Conservation (phyloP, 2,113 vertebrate genomes). For the Zosterops pallidus region DNA sequence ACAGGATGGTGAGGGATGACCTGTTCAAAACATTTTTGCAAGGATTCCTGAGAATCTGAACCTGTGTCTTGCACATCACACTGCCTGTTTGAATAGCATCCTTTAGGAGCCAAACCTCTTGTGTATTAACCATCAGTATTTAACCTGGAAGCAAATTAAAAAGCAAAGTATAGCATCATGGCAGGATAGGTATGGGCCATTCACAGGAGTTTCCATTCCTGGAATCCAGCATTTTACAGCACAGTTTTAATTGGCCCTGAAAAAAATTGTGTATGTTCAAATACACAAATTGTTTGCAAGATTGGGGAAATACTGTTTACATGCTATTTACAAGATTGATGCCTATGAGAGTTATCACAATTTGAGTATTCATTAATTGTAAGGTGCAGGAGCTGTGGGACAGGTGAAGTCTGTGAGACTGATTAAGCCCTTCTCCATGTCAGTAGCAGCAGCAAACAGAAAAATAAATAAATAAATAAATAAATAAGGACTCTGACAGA, state of each 20-base stretch:
- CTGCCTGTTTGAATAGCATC: background rate
- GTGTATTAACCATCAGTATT: background rate
- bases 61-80: background rate
- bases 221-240: background rate
- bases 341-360: background rate
- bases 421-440: background rate
- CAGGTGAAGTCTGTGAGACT: background rate
- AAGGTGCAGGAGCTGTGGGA: background rate
- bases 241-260: background rate
- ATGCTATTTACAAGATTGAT: background rate
- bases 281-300: background rate
- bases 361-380: background rate
- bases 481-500: background rate
- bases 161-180: background rate
- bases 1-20: rapidly evolving
- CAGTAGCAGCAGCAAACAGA: background rate
- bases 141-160: background rate
- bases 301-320: background rate
- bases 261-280: background rate
- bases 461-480: background rate
- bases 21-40: background rate
- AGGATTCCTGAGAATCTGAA: background rate
- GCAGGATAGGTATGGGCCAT: background rate
- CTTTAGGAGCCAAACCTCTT: background rate
- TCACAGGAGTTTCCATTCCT: background rate